Percentiles rank a stretch among this genome's conserved stretches.
Conservation (phyloP, 2,797 vertebrate species). For the Vultur gryphus region DNA sequence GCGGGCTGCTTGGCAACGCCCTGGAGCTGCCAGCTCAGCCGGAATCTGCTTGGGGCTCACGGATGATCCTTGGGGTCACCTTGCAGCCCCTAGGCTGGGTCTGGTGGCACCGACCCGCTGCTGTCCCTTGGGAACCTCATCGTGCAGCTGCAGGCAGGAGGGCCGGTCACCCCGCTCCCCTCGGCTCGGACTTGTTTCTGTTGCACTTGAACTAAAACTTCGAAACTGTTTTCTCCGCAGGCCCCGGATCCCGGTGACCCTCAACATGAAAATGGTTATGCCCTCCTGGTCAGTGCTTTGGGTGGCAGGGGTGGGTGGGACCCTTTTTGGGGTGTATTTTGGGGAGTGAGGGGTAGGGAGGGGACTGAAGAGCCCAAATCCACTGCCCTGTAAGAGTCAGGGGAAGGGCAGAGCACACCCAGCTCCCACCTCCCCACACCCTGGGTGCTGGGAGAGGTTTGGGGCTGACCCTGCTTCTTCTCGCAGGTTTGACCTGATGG, state of each 20-base stretch:
- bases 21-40: not conserved
- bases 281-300: conserved; percentile 88
- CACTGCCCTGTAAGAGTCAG: not conserved
- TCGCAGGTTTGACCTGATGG: conserved; percentile 94
- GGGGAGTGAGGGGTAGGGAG: not conserved
- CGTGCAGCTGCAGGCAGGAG: not conserved
- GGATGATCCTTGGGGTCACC: not conserved
- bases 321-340: not conserved
- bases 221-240: conserved; percentile 63
- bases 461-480: conserved; percentile 8
- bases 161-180: not conserved
- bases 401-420: not conserved
- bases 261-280: conserved; percentile 93
- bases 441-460: not conserved
- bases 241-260: conserved; percentile 90
- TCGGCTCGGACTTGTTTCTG: not conserved
- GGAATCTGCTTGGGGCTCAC: not conserved
- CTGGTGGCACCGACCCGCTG: not conserved
- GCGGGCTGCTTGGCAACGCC: not conserved
- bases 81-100: not conserved
- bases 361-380: not conserved
- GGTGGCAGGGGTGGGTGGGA: not conserved
- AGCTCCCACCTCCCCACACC: not conserved
- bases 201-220: not conserved
- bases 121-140: not conserved